Conservation (phyloP, 2,797 vertebrate species). For the Glyptemys insculpta region DNA sequence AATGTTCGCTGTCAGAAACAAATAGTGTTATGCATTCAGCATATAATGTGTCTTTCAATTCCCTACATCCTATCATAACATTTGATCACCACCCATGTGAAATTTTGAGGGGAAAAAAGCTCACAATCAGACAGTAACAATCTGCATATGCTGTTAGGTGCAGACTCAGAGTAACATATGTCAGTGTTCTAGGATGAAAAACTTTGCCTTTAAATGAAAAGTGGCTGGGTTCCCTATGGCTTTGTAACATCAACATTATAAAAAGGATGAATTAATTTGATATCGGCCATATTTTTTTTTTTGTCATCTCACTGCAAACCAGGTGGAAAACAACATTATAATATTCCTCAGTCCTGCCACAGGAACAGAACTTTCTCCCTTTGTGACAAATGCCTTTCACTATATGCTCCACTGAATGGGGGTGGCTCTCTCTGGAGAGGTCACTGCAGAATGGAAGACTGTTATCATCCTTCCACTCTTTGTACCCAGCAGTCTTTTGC, state of each 20-base stretch:
- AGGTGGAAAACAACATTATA: background rate
- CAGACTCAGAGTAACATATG: background rate
- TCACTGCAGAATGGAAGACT: background rate
- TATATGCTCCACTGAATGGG: background rate
- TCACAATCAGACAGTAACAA: background rate
- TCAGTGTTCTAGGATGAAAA: background rate
- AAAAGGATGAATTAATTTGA: background rate
- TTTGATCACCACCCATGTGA: background rate
- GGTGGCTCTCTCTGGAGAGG: conserved; percentile 6
- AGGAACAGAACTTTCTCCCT: conserved; percentile 19
- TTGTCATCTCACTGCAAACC: background rate
- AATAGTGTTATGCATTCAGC: fast-evolving
- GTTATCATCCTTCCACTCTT: conserved; percentile 32
- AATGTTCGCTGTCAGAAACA: background rate
- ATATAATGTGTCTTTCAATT: background rate
- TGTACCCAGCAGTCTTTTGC: conserved; percentile 20
- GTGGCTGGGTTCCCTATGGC: background rate
- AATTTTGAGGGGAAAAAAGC: background rate
- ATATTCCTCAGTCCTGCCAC: background rate
- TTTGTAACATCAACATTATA: background rate
- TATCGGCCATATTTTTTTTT: background rate
- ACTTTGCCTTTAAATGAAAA: background rate
- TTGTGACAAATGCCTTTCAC: conserved; percentile 1
- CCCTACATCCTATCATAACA: background rate
- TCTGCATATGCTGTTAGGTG: background rate